Percentiles rank a stretch among this genome's conserved stretches.
These are phyloP conservation scores for Urechis unicinctus DNA, from an alignment of 2,888 invertebrate species.

Conservation along the genomic window DNA sequence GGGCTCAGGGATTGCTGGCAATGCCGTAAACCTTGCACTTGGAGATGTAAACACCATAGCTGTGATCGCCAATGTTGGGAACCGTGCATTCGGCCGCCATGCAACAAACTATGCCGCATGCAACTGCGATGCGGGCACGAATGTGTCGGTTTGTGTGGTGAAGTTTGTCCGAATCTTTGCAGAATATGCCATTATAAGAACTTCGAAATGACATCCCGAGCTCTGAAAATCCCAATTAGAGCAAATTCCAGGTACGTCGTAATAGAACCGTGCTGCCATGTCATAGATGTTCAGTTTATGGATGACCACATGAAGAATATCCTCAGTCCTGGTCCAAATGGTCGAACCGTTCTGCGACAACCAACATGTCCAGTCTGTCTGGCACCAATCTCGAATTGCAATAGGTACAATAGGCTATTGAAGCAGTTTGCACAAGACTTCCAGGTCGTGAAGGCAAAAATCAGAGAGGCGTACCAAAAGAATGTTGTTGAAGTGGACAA, in stretches of 20 bases:
- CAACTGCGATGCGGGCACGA: slow-evolving; percentile 56
- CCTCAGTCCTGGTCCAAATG: neutral
- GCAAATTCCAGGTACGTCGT: neutral
- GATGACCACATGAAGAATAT: neutral
- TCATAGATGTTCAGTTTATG: neutral
- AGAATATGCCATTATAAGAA: slow-evolving; percentile 52
- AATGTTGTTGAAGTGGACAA: too few species aligned
- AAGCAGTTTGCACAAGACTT: neutral
- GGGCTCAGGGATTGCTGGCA: slow-evolving; percentile 32
- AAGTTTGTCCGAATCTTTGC: slow-evolving; percentile 62
- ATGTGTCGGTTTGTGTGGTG: slow-evolving; percentile 67
- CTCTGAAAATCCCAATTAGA: too few species aligned
- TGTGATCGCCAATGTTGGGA: slow-evolving; percentile 36
- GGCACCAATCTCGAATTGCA: neutral
- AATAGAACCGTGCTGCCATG: neutral
- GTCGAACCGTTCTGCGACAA: neutral
- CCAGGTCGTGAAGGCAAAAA: too few species aligned
- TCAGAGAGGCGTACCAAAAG: too few species aligned
- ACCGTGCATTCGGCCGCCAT: slow-evolving; percentile 46
- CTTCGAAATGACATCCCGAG: slow-evolving; percentile 35
- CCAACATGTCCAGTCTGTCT: neutral
- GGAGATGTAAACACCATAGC: slow-evolving; percentile 38
- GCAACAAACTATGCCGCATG: slow-evolving; percentile 42
- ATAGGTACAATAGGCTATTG: neutral
- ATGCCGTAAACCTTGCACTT: slow-evolving; percentile 46